Evolutionary conservation across 2,888 invertebrate genomes (phyloP), one percentile per base, ranked within the genome.

Genomic region (Temnothorax ravouxi): DNA sequence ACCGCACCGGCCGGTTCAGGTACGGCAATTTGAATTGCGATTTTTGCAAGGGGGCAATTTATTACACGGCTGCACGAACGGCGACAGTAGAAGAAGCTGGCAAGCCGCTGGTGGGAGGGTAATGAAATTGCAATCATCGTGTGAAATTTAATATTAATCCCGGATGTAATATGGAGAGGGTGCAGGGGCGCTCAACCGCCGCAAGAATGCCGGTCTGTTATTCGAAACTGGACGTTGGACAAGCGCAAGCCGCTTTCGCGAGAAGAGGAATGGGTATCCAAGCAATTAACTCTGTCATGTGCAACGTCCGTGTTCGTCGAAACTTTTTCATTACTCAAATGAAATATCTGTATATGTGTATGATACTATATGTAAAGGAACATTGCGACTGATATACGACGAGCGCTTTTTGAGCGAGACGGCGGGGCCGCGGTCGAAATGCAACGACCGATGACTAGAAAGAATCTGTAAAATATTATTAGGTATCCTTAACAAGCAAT

Each of bases 121-220:
- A 93, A 94, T 94, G 93, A 94, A 93, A 94, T 94, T 93, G 93
- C 93, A 93, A 93, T 93, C 93, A 93, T 93, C 93, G 92, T 92
- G 92, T 93, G 92, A 93, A 94, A 94, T 94, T 94, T 94, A 93
- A 94, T 94, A 94, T 94, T 94, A 93, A 94, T 94, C 92, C 92
- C 90, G 92, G 91, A 93, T 93, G 91, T 93, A 93, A 94, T 92
- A 92, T 91, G 92, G 79, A 92, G 93, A 92, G 91, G 88, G 87
- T 89, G 89, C 91, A 92, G 91, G 86, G 91, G 88, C 89, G 89
- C 92, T 90, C 92, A 93, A 92, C 91, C 86, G 80, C 79, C 87
- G 86, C 88, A 90, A 91, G 79, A 72, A 80, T 80, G 72, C 59
- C 71, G 72, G 79, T 80, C 79, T 80, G 79, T 80, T 80, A 80